Base-by-base conservation (phyloP, 2,797 vertebrate genomes). In the Danio albolineatus region DNA sequence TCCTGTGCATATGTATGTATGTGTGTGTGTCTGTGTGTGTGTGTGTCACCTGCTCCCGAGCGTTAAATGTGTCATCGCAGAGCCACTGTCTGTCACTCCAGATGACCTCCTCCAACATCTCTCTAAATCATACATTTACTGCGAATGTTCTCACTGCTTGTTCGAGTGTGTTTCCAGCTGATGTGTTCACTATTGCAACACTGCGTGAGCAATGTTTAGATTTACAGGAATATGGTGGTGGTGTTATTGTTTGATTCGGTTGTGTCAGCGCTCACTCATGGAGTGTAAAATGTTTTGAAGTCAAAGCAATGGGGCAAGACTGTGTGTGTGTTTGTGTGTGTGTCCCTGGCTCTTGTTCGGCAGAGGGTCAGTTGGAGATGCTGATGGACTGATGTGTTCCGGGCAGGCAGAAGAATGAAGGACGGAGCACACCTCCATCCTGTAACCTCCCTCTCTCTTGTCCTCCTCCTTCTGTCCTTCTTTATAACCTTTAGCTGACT, bases 381-480 rank as follows among this genome's bases (percentile, higher is more conserved):
- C 65, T 88, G 89, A 88, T 67, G 76, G 88, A 89, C 86, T 85
- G 82, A 88, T 89, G 89, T 82, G 78, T 89, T 94, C 92, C 92
- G 92, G 90, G 85, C 87, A 88, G 76, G 64, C 75, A 82, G 81
- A 87, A 87, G 84, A 92, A 87, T 60, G 69, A 87, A 86, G 87
- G 90, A 86, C 87, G 88, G 82, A 85, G 81, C 78, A 74, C 83
- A 84, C 64, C 76, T 78, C 85, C 90, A 91, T 94, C 93, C 91
- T 91, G 88, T 89, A 86, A 73, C 86, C 71, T 86, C 76, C 77
- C 56, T 84, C 69, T 74, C 49, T 67, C 59, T 43, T 16, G 54
- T 28, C 54, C 41, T 57, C 19, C 48, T 64, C 28, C 59, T 57
- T 38, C 19, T 78, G 51, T 74, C 51, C n/a, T 39, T 64, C 7